A percentile compares a stretch with the other conserved stretches of the same genome.
phyloP scores from a whole-genome alignment of 2,888 invertebrate species.

The Octonoba sinensis region DNA sequence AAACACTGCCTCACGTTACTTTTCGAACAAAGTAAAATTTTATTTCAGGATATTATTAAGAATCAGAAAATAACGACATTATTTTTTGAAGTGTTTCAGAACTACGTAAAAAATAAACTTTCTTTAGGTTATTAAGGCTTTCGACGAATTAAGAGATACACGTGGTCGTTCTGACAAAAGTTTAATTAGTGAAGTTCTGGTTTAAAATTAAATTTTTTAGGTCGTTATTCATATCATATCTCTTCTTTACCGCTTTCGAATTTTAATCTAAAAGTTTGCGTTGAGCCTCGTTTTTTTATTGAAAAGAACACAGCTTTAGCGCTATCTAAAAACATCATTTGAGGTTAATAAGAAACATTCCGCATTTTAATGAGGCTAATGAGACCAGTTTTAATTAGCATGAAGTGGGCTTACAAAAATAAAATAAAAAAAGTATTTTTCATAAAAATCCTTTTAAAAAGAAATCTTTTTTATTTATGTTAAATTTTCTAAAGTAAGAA shows the following conservation, averaged over 20 bases:
- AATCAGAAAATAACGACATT: too few relatives aligned
- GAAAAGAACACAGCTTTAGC: slow-evolving; percentile 28
- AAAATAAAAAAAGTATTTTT: slow-evolving; percentile 9
- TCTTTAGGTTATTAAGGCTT: too few relatives aligned
- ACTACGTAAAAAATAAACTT: too few relatives aligned
- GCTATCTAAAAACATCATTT: slow-evolving; percentile 43
- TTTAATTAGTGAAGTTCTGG: slow-evolving; percentile 35
- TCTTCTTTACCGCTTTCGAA: slow-evolving; percentile 19
- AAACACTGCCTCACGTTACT: too few relatives aligned
- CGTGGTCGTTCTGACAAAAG: slow-evolving; percentile 4
- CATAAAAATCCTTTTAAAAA: slow-evolving; percentile 55
- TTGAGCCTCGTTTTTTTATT: slow-evolving; percentile 12
- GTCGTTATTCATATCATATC: slow-evolving; percentile 23
- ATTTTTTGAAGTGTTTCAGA: too few relatives aligned
- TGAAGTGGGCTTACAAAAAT: slow-evolving; percentile 21
- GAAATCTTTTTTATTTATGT: slow-evolving; percentile 10
- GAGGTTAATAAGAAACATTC: slow-evolving; percentile 62
- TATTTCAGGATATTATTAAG: too few relatives aligned
- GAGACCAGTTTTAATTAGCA: slow-evolving; percentile 58
- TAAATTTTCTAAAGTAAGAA: slow-evolving; percentile 22
- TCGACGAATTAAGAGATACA: too few relatives aligned
- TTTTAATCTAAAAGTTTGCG: slow-evolving; percentile 49
- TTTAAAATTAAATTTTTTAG: slow-evolving; percentile 41
- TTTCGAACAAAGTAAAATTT: too few relatives aligned
- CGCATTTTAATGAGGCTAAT: slow-evolving; percentile 60